Conservation (phyloP, 2,888 invertebrate species). For the Dorcus parallelipipedus region DNA sequence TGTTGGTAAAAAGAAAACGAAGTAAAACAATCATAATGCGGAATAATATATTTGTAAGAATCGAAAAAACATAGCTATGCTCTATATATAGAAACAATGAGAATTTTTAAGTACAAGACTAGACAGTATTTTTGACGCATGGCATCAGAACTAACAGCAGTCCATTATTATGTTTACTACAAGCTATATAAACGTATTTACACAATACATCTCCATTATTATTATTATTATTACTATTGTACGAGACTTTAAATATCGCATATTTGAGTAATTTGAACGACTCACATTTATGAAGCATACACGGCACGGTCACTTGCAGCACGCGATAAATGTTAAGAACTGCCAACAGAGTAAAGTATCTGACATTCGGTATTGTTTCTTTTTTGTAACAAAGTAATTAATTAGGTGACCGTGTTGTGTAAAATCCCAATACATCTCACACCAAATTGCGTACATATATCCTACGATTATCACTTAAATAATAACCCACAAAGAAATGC, state of each 20-base stretch:
- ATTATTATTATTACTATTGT: slow-evolving; percentile 19
- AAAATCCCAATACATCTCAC: too few relatives aligned
- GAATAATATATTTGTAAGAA: slow-evolving; percentile 36
- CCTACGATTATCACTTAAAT: too few relatives aligned
- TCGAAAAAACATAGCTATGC: slow-evolving; percentile 32
- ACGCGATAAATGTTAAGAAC: too few relatives aligned
- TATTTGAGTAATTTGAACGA: background rate
- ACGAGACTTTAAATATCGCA: slow-evolving; percentile 12
- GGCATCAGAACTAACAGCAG: slow-evolving; percentile 41
- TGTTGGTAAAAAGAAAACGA: background rate
- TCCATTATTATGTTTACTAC: slow-evolving; percentile 40
- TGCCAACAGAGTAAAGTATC: too few relatives aligned
- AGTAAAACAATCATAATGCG: slow-evolving; percentile 19
- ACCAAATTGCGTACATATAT: too few relatives aligned
- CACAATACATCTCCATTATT: slow-evolving; percentile 21
- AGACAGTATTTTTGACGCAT: slow-evolving; percentile 43
- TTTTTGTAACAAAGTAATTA: too few relatives aligned
- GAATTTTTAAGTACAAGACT: slow-evolving; percentile 46
- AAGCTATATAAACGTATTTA: slow-evolving; percentile 32
- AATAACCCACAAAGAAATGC: too few relatives aligned
- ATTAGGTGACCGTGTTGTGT: too few relatives aligned
- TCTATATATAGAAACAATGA: slow-evolving; percentile 37
- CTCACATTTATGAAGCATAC: background rate
- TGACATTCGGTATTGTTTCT: too few relatives aligned
- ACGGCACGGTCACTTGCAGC: too few relatives aligned